A percentile compares a stretch with the other conserved stretches of the same genome.
These are phyloP conservation scores for Rhyacophila evoluta DNA, from an alignment of 2,888 invertebrate species.

Conservation along the genomic window DNA sequence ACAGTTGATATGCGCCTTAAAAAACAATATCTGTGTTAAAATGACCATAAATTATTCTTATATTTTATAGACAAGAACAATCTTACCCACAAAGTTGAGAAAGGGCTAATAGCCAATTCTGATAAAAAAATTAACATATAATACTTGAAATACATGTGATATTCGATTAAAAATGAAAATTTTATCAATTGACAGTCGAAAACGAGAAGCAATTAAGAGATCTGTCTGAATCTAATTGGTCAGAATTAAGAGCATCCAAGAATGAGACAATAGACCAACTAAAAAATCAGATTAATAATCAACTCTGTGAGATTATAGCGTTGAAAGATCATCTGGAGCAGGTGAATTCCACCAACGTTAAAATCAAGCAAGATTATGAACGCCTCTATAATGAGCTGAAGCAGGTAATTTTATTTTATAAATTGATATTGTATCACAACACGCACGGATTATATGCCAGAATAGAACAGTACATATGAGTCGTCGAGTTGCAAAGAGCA, in stretches of 20 bases:
- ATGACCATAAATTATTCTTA: too few species aligned
- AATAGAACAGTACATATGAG: too few species aligned
- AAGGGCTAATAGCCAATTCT: background rate
- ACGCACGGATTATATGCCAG: too few species aligned
- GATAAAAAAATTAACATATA: background rate
- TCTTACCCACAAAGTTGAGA: too few species aligned
- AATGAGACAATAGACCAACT: background rate
- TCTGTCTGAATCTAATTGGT: background rate
- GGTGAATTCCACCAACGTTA: background rate
- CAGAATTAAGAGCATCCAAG: background rate
- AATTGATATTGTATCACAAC: too few species aligned
- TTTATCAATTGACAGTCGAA: background rate
- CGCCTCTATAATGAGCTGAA: background rate
- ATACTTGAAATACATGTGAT: too few species aligned
- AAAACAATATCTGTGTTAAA: too few species aligned
- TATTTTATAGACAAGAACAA: too few species aligned
- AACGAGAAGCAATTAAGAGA: background rate
- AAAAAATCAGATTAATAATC: background rate
- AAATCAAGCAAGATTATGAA: background rate
- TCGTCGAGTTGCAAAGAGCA: background rate
- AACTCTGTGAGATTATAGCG: background rate
- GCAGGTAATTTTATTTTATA: background rate
- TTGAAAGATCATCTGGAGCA: background rate
- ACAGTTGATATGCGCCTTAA: too few species aligned
- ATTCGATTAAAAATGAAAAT: background rate